phyloP scores from a whole-genome alignment of 2,797 vertebrate species.

The Harpagifer antarcticus region DNA sequence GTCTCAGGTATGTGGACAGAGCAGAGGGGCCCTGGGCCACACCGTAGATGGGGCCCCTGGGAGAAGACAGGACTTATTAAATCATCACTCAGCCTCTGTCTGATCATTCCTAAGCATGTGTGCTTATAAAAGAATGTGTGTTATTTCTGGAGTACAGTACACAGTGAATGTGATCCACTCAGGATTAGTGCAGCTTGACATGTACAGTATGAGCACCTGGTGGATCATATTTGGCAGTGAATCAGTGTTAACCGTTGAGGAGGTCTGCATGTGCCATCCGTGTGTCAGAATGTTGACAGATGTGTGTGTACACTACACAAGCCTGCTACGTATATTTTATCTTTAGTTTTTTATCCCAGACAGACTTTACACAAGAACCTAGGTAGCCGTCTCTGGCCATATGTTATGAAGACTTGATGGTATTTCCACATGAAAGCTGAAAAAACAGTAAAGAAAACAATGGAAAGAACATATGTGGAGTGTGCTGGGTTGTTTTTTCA shows the following conservation, averaged over 20 bases:
- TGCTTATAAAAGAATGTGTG: slow-evolving; percentile 6
- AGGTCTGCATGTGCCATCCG: slow-evolving; percentile 36
- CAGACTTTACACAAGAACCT: slow-evolving; percentile 23
- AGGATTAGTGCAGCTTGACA: background rate
- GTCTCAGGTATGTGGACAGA: slow-evolving; percentile 47
- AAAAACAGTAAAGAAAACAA: slow-evolving; percentile 20
- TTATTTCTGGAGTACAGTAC: slow-evolving; percentile 2
- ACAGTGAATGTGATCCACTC: slow-evolving; percentile 18
- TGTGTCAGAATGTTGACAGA: slow-evolving; percentile 38
- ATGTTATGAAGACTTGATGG: slow-evolving; percentile 20
- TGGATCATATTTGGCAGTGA: slow-evolving; percentile 39
- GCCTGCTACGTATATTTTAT: slow-evolving; percentile 7
- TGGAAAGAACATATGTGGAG: slow-evolving; percentile 22
- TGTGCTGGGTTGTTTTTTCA: background rate
- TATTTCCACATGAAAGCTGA: slow-evolving; percentile 32
- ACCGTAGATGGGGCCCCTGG: slow-evolving; percentile 15
- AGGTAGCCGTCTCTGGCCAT: slow-evolving; percentile 12
- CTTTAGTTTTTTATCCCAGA: slow-evolving; percentile 37
- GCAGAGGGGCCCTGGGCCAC: slow-evolving; percentile 26
- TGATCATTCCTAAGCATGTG: slow-evolving; percentile 20
- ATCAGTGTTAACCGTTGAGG: slow-evolving; percentile 37
- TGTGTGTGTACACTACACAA: background rate
- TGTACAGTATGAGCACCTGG: background rate
- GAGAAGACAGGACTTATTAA: slow-evolving; percentile 49
- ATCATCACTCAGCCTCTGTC: slow-evolving; percentile 54